Percentiles rank a stretch among this genome's conserved stretches.
Evolutionary conservation across 2,888 invertebrate genomes (phyloP).

Genomic region (Byasa hedistus): DNA sequence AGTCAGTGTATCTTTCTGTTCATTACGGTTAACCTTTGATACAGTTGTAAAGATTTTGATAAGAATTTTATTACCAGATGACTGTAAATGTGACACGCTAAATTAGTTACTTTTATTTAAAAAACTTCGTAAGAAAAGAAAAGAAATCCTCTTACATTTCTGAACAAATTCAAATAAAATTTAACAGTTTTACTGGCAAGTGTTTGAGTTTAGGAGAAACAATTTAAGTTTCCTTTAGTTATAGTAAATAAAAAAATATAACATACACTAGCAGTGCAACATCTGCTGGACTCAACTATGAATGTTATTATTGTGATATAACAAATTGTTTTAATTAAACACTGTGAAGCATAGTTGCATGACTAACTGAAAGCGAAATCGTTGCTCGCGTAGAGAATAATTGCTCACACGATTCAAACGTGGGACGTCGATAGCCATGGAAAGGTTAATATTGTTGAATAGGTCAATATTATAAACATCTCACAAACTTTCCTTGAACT

Average conservation of each 20-base stretch:
- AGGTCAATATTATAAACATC: slow-evolving; percentile 9
- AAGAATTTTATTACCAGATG: not conserved
- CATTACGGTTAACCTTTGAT: not conserved
- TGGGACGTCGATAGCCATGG: slow-evolving; percentile 11
- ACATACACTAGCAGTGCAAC: too few species aligned
- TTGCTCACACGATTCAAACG: slow-evolving; percentile 11
- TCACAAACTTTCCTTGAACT: slow-evolving; percentile 60
- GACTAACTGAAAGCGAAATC: slow-evolving; percentile 27
- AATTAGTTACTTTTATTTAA: not conserved
- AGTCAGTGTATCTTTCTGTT: not conserved
- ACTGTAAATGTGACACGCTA: not conserved
- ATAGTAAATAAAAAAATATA: too few species aligned
- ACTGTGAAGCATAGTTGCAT: slow-evolving; percentile 8
- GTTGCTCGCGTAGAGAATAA: slow-evolving; percentile 2
- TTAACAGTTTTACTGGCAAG: too few species aligned
- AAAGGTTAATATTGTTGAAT: slow-evolving; percentile 22
- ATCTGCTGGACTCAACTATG: not conserved
- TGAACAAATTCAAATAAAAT: too few species aligned
- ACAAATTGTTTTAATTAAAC: slow-evolving; percentile 4
- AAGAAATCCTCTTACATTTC: too few species aligned
- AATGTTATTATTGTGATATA: not conserved
- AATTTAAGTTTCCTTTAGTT: too few species aligned
- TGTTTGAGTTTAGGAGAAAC: too few species aligned
- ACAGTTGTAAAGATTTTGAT: not conserved
- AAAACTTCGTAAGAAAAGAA: not conserved